These are phyloP conservation scores for Branchellion lobata DNA, from an alignment of 2,888 invertebrate species.

Conservation along the genomic window DNA sequence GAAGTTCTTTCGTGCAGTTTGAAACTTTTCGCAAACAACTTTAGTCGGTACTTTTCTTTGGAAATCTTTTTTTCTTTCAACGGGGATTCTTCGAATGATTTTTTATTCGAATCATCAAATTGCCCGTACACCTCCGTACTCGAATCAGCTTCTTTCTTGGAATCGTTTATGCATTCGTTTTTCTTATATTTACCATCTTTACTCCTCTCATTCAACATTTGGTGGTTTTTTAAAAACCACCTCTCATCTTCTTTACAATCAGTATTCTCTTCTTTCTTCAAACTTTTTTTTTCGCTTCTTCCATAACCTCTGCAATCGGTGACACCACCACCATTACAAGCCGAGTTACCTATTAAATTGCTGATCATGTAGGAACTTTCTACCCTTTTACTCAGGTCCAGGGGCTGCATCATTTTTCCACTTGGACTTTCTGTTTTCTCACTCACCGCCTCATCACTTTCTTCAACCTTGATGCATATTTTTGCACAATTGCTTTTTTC, in stretches of 20 bases:
- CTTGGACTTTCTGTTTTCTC: not conserved
- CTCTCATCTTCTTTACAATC: not conserved
- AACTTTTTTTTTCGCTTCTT: not conserved
- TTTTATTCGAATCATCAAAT: not conserved
- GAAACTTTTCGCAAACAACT: not conserved
- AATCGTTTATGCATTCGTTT: not conserved
- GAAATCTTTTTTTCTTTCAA: not conserved
- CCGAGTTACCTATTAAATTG: not conserved
- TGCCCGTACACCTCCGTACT: conserved; percentile 5
- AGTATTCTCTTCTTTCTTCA: not conserved
- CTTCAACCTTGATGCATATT: no score
- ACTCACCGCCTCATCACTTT: not conserved
- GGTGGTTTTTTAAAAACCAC: no score
- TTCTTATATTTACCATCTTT: not conserved
- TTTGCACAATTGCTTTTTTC: no score
- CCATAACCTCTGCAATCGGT: not conserved
- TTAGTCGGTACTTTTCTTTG: not conserved
- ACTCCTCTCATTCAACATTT: not conserved
- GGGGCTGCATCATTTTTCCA: not conserved
- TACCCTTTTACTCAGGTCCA: conserved; percentile 1
- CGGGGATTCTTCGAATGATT: not conserved
- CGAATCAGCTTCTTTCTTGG: conserved; percentile 16
- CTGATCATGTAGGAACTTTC: conserved; percentile 2
- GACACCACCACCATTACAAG: not conserved
- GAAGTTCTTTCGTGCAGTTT: not conserved